Conservation (phyloP, 2,113 vertebrate genomes). For the Rhinichthys klamathensis region DNA sequence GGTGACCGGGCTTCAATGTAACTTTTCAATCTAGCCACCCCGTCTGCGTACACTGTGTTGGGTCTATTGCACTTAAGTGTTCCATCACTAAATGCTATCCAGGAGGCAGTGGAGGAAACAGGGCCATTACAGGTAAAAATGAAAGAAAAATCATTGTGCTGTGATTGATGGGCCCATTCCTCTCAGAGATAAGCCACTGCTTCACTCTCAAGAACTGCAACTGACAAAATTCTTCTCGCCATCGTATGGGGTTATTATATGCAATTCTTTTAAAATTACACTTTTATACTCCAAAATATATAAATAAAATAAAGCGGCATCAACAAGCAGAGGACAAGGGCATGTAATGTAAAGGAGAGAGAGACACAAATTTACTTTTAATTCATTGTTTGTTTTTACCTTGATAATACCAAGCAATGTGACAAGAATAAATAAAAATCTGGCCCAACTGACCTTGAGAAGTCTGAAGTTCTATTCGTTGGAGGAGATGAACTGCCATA, state of each 20-base stretch:
- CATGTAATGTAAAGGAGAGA: conserved; percentile 56
- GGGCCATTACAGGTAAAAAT: conserved; percentile 72
- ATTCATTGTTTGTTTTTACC: conserved; percentile 56
- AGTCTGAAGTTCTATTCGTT: conserved; percentile 31
- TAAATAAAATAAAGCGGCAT: conserved; percentile 33
- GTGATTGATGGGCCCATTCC: conserved; percentile 77
- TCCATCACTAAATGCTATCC: conserved; percentile 74
- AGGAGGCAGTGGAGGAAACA: conserved; percentile 71
- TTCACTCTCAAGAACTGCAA: conserved; percentile 71
- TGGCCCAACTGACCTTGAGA: conserved; percentile 55
- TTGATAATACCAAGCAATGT: conserved; percentile 59
- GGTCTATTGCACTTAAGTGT: conserved; percentile 67
- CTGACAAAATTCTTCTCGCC: conserved; percentile 63
- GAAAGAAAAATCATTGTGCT: conserved; percentile 68
- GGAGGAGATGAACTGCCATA: conserved; percentile 41
- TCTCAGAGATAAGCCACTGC: conserved; percentile 71
- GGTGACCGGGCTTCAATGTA: conserved; percentile 48
- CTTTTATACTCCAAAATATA: conserved; percentile 68
- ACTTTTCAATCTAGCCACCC: conserved; percentile 60
- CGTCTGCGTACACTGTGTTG: conserved; percentile 62
- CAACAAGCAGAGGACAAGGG: conserved; percentile 69
- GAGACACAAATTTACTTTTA: conserved; percentile 63
- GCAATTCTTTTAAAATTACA: conserved; percentile 74
- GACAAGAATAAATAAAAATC: conserved; percentile 50
- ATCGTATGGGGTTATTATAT: conserved; percentile 71